Evolutionary conservation across 2,888 invertebrate genomes (phyloP).

Genomic region (Macrosoma leucophasiata): DNA sequence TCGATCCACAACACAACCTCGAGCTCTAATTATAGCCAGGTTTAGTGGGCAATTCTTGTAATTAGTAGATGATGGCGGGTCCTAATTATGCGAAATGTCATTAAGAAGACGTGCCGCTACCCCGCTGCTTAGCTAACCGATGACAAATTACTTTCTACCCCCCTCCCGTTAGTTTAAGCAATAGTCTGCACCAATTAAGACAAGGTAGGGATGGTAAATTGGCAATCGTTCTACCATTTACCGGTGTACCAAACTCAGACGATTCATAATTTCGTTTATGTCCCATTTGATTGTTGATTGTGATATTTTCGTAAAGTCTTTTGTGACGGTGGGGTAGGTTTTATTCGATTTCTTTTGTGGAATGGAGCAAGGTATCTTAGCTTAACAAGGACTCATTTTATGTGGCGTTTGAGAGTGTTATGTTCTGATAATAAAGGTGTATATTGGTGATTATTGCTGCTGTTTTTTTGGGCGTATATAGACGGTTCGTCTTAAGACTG

Average conservation of each 20-base stretch:
- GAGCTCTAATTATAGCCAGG: slow-evolving; percentile 52
- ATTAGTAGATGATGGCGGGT: slow-evolving; percentile 67
- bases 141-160: slow-evolving; percentile 71
- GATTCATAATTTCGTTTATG: slow-evolving; percentile 53
- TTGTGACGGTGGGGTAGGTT: no score
- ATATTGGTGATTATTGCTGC: no score
- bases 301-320: no score
- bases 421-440: no score
- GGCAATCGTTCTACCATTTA: slow-evolving; percentile 71
- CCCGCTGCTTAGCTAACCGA: slow-evolving; percentile 66
- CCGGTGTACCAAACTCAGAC: slow-evolving; percentile 48
- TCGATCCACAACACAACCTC: slow-evolving; percentile 6
- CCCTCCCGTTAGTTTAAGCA: slow-evolving; percentile 62
- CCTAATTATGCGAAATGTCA: slow-evolving; percentile 72
- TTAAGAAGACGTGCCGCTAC: slow-evolving; percentile 60
- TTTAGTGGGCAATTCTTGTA: slow-evolving; percentile 71
- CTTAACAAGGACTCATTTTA: no score
- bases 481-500: no score
- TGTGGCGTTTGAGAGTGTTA: no score
- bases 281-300: no score
- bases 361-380: no score
- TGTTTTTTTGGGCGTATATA: no score
- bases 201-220: slow-evolving; percentile 69
- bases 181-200: slow-evolving; percentile 70
- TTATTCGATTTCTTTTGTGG: no score